phyloP scores from a whole-genome alignment of 2,113 vertebrate genomes.

The Camelus bactrianus region DNA sequence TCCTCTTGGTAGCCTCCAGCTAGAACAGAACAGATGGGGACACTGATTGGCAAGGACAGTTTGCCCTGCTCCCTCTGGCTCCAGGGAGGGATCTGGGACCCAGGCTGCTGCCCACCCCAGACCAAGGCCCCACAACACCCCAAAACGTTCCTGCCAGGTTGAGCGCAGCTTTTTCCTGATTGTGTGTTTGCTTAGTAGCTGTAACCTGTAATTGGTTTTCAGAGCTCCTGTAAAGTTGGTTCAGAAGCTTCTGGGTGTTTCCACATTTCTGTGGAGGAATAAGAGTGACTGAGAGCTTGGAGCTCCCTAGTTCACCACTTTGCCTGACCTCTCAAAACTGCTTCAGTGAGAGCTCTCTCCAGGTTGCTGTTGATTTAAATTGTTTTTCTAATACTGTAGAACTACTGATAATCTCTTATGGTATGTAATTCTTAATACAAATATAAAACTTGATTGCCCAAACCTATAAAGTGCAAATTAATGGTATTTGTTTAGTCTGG shows the following conservation, averaged over 20 bases:
- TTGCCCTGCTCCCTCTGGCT: not conserved
- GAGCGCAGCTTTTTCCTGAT: not conserved
- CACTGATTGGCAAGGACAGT: not conserved
- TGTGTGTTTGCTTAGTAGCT: not conserved
- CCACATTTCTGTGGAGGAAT: not conserved
- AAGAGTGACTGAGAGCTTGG: too few species aligned
- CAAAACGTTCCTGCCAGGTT: not conserved
- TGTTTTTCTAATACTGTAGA: not conserved
- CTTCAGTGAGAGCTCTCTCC: not conserved
- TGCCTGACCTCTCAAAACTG: not conserved
- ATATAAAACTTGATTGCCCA: not conserved
- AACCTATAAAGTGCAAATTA: not conserved
- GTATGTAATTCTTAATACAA: not conserved
- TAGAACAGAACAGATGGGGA: not conserved
- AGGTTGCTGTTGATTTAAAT: not conserved
- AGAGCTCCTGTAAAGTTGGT: not conserved
- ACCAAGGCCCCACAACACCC: not conserved
- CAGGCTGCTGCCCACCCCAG: not conserved
- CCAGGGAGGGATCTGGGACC: not conserved
- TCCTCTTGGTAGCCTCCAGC: not conserved
- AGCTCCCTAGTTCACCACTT: not conserved
- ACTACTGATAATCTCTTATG: not conserved
- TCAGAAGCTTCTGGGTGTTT: not conserved
- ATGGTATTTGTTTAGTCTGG: not conserved
- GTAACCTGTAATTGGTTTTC: not conserved